Evolutionary conservation across 1,140 invertebrate species (phyloP), one percentile per base, ranked within the genome.

Genomic region (Zaprionus ornatus): DNA sequence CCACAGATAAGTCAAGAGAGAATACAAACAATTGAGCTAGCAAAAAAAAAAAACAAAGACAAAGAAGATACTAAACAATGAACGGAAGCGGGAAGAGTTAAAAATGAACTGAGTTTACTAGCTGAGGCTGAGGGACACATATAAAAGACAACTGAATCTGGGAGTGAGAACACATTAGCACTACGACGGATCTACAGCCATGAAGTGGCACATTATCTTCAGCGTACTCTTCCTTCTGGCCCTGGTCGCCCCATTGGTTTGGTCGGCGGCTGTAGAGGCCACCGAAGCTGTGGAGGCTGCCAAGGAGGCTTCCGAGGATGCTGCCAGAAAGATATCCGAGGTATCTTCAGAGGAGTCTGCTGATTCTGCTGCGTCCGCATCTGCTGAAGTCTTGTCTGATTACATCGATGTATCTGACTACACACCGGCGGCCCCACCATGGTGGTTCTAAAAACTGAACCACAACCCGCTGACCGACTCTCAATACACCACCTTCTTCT

Each of bases 171-270:
- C 40, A 70, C 54, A 50, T 48, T 7, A 40, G 12, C 52, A 35
- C n/a, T 67, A 19, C 6, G 12, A 55, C 23, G 56, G 3, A 50
- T 23, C 45, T 23, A 25, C 9, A 59, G 54, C 5, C 21, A 74
- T 74, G 72, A 74, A 63, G 66, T 57, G 40, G 29, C 72, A 74
- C 40, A 74, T 74, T 40, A 35, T 70, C n/a, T 59, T 59, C 50
- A 55, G 50, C 13, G 17, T 63, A 15, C 10, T 69, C 10, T 56
- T 74, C 5, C 29, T 57, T 2, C 15, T 74, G 59, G 72, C 66
- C 13, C 52, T 74, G 4, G 29, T 63, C 35, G 72, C 59, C 6
- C 72, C 72, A 15, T 37, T 57, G 59, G 25, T 23, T 3, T 52
- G 40, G 42, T 17, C 66, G 5, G 72, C 66, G 19, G 13, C 42